Conservation (phyloP, 2,888 invertebrate species). For the Uloborus plumipes region DNA sequence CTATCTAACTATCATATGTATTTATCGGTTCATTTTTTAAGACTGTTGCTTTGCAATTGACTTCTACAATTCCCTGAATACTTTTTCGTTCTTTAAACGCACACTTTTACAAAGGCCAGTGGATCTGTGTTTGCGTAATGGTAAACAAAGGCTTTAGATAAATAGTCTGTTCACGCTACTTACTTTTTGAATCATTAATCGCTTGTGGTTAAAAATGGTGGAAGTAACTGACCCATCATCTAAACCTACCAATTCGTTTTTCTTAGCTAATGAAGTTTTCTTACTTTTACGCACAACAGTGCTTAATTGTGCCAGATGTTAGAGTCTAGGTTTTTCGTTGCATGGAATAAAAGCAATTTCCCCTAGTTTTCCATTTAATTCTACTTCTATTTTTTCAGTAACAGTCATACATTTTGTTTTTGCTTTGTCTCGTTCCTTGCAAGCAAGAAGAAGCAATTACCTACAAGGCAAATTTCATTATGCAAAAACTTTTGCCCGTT, state of each 20-base stretch:
- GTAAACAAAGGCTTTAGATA: no score
- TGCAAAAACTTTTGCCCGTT: conserved; percentile 19
- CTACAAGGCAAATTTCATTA: conserved; percentile 33
- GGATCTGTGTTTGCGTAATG: no score
- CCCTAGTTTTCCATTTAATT: conserved; percentile 36
- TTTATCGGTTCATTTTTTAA: no score
- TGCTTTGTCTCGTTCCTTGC: conserved; percentile 4
- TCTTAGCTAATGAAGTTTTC: conserved; percentile 37
- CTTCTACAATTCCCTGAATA: no score
- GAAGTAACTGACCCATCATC: background rate
- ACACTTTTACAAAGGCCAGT: no score
- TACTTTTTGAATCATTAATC: no score
- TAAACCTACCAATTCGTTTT: conserved; percentile 3
- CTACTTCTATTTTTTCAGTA: conserved; percentile 23
- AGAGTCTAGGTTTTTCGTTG: background rate
- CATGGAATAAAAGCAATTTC: conserved; percentile 30
- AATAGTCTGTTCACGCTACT: no score
- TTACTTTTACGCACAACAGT: conserved; percentile 7
- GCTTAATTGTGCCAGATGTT: conserved; percentile 41
- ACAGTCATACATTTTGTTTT: background rate
- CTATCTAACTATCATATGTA: no score
- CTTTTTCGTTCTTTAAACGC: no score
- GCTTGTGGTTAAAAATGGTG: conserved; percentile 4
- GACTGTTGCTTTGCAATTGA: no score
- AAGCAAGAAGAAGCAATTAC: conserved; percentile 25